Evolutionary conservation across 2,888 invertebrate genomes (phyloP).

Genomic region (Anagyrus pseudococci): DNA sequence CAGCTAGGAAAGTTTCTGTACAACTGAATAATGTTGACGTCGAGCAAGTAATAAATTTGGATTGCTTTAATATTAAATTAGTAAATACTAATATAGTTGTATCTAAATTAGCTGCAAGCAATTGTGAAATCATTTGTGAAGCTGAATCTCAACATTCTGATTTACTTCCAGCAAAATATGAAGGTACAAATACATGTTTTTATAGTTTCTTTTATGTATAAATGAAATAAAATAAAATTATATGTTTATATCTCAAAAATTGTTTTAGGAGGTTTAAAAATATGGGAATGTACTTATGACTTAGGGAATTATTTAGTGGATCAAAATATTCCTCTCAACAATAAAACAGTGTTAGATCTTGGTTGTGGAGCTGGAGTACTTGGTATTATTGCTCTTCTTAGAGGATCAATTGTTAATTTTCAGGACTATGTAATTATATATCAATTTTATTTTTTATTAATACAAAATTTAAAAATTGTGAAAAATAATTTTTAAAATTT

Average conservation of each 20-base stretch:
- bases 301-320: slow-evolving; percentile 71
- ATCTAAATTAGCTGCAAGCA: slow-evolving; percentile 52
- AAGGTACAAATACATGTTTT: slow-evolving; percentile 66
- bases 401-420: slow-evolving; percentile 75
- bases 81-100: slow-evolving; percentile 48
- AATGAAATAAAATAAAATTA: background rate
- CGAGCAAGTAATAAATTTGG: slow-evolving; percentile 43
- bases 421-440: slow-evolving; percentile 89
- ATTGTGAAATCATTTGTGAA: slow-evolving; percentile 60
- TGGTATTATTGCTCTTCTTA: slow-evolving; percentile 77
- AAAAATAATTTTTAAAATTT: slow-evolving; percentile 43
- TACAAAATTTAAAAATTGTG: slow-evolving; percentile 4
- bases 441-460: slow-evolving; percentile 8
- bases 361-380: slow-evolving; percentile 93
- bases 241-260: too few relatives aligned
- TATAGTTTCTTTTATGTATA: slow-evolving; percentile 1
- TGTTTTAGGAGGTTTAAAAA: slow-evolving; percentile 86
- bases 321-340: slow-evolving; percentile 59
- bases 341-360: slow-evolving; percentile 78
- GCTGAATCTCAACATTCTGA: slow-evolving; percentile 76
- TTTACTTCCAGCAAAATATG: slow-evolving; percentile 78
- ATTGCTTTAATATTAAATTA: slow-evolving; percentile 45
- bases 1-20: slow-evolving; percentile 47
- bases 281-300: slow-evolving; percentile 95
- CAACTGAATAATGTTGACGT: slow-evolving; percentile 31